phyloP scores from a whole-genome alignment of 1,140 invertebrate genomes.

The Reticulitermes speratus region DNA sequence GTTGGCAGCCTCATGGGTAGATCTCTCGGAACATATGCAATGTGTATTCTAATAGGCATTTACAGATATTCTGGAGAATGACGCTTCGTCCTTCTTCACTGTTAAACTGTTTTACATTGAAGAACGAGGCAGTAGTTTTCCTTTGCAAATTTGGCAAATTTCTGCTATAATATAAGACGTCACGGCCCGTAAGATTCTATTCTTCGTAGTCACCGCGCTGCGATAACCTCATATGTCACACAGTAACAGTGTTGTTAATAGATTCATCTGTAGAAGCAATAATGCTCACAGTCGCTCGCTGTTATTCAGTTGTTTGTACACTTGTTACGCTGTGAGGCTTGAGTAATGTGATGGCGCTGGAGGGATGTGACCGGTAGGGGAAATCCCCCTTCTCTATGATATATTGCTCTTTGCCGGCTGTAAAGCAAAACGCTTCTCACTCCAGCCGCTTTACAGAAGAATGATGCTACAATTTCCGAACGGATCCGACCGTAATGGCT shows the following conservation, averaged over 20 bases:
- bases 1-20: too few relatives aligned
- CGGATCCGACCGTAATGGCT: background rate
- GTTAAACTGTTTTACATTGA: too few relatives aligned
- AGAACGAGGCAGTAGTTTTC: too few relatives aligned
- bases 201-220: too few relatives aligned
- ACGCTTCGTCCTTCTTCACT: too few relatives aligned
- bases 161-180: too few relatives aligned
- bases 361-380: background rate
- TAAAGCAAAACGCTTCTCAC: background rate
- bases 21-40: too few relatives aligned
- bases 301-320: background rate
- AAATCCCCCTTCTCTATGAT: constrained; percentile 10
- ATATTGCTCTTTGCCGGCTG: background rate
- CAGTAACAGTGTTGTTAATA: background rate
- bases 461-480: constrained; percentile 8
- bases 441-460: background rate
- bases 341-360: constrained; percentile 7
- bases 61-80: too few relatives aligned
- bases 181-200: too few relatives aligned
- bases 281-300: background rate
- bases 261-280: background rate
- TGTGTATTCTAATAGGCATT: too few relatives aligned
- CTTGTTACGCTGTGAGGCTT: constrained; percentile 14
- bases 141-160: too few relatives aligned
- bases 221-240: too few relatives aligned